Evolutionary conservation across 1,140 invertebrate genomes (phyloP), one percentile per base, ranked within the genome.

Genomic region (Hylyphantes graminicola): DNA sequence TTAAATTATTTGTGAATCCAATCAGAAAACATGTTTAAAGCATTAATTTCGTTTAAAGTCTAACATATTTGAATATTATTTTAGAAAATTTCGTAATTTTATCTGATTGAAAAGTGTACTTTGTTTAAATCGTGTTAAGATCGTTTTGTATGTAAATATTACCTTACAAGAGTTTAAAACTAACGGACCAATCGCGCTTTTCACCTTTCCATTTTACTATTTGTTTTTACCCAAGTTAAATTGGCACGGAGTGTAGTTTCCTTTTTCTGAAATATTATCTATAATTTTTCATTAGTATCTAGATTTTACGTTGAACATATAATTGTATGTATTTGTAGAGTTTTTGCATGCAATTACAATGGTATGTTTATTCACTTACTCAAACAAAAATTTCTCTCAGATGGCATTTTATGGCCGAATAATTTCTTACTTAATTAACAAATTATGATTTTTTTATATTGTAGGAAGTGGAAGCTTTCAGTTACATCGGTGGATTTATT

Each of bases 401-500:
- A 64, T n/a, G n/a, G n/a, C n/a, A 19, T 7, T 19, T 1, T 64
- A 19, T 13, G n/a, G 57, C 57, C 6, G 15, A n/a, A 11, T 64
- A 0, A 19, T 63, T 63, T 2, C 15, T 19, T 6, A 21, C 10
- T 64, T 64, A 6, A 10, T 64, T 15, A n/a, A 64, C 5, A 6
- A 64, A n/a, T 11, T 9, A 13, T 67, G n/a, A n/a, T 17, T 54
- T 74, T 57, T 15, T 0, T 2, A 15, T 61, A 2, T 67, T 67
- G 7, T 21, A 76, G 74, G 59, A 76, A n/a, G 74, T 76, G 0
- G 74, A 76, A 19, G n/a, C 59, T 2, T 76, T 76, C n/a, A 76
- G 74, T 12, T 76, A 76, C 10, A 53, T 76, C 9, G 74, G 74
- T 21, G 74, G 74, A 51, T 76, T 76, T 21, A 76, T 76, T 64